Percentiles rank a stretch among this genome's conserved stretches.
Evolutionary conservation across 2,113 vertebrate genomes (phyloP).

Genomic region (Muntiacus reevesi): DNA sequence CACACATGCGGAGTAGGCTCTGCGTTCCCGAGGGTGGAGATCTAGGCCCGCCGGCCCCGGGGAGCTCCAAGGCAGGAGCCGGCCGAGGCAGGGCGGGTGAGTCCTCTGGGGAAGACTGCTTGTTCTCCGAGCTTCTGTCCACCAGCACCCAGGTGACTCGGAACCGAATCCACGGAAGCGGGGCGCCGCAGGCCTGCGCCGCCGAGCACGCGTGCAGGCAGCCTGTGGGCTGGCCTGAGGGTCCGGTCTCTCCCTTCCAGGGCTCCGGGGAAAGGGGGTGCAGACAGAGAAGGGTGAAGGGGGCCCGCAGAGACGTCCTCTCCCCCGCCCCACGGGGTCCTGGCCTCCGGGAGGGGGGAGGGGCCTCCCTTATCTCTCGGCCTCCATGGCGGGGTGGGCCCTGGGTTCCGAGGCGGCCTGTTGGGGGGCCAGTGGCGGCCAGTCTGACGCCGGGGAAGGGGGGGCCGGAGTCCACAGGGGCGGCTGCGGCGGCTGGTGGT

Average conservation of each 20-base stretch:
- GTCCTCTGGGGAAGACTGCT: neutral
- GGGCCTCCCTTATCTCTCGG: slow-evolving; percentile 94
- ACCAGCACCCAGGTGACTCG: slow-evolving; percentile 75
- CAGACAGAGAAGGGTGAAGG: slow-evolving; percentile 64
- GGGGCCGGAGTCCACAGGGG: slow-evolving; percentile 92
- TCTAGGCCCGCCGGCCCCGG: neutral
- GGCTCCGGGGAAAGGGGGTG: slow-evolving; percentile 55
- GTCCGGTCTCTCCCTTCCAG: slow-evolving; percentile 56
- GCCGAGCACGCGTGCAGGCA: neutral
- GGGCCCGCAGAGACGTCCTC: slow-evolving; percentile 68
- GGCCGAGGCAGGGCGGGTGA: neutral
- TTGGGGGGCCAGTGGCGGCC: slow-evolving; percentile 87
- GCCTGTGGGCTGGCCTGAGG: slow-evolving; percentile 17
- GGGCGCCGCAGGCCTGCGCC: slow-evolving; percentile 60
- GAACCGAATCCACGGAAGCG: slow-evolving; percentile 79
- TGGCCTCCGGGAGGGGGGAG: slow-evolving; percentile 74
- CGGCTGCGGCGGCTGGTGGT: slow-evolving; percentile 81
- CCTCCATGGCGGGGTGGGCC: slow-evolving; percentile 94
- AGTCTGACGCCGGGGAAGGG: slow-evolving; percentile 85
- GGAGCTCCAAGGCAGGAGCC: neutral
- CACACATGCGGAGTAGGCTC: slow-evolving; percentile 62
- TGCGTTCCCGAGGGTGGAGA: slow-evolving; percentile 38
- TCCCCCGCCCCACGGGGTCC: slow-evolving; percentile 54
- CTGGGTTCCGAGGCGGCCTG: slow-evolving; percentile 90
- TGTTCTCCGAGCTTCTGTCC: slow-evolving; percentile 73